Evolutionary conservation across 1,140 invertebrate species (phyloP), one percentile per base, ranked within the genome.

Genomic region (Pomacea maculata): DNA sequence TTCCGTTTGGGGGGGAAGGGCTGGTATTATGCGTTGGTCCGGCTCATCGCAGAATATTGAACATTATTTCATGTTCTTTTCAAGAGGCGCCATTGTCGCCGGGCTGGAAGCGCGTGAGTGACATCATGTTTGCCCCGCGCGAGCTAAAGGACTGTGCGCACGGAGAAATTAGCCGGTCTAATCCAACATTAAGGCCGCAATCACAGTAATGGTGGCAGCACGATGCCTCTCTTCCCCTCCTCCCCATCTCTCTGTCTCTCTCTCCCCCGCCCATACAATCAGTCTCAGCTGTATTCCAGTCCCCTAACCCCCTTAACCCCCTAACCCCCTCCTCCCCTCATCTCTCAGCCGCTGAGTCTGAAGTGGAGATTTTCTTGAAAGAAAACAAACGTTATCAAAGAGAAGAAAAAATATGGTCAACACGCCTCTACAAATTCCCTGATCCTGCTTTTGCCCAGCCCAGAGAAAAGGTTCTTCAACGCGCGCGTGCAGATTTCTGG

Each of bases 11-110:
- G 34, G 25, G 34, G 34, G 34, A 45, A 45, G 34, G 15, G 65
- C 17, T 54, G 77, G 67, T n/a, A 71, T 78, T 76, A 76, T 76
- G 25, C 75, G 3, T 70, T 11, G 57, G 57, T 14, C 67, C 21
- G n/a, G n/a, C 67, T 34, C 54, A n/a, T 55, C 54, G 75, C 25
- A 29, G 64, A 65, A 77, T 78, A 78, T 70, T 78, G 77, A 70
- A 71, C 67, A 78, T 78, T 78, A 78, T 78, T 78, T 78, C 77
- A 78, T 78, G 55, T 78, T 78, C 77, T 78, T 78, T 78, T 78
- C 65, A 78, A 77, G 21, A 21, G 45, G 17, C 45, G 45, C 75
- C 77, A 64, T 57, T 71, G 52, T 34, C 67, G 67, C 67, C 17
- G 57, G 11, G 11, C 34, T 34, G 34, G 10, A 65, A 52, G 77